Evolutionary conservation across 2,888 invertebrate genomes (phyloP), one percentile per base, ranked within the genome.

Genomic region (Petrolisthes manimaculis): DNA sequence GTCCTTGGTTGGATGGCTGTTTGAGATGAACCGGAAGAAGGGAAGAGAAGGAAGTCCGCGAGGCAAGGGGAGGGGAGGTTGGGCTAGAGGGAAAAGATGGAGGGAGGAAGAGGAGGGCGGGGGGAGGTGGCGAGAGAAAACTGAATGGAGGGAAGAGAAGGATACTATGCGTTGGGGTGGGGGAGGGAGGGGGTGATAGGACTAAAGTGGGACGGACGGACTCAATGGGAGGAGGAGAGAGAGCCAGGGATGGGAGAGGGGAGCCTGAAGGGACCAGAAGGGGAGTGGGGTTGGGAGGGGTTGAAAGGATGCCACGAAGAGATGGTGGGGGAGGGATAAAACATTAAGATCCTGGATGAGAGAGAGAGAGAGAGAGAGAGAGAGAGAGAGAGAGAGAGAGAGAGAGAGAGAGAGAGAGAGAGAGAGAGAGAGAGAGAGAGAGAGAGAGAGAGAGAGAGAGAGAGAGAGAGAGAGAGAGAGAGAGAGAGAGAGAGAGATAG

Each of bases 401-500:
- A 53, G 54, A 37, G 54, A 51, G 79, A 54, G 79, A 79, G 79
- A 18, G 54, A 54, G 4, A 18, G 55, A 79, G 79, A 54, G 55
- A 61, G 61, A 18, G 61, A 61, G 9, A 18, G 61, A 21, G 54
- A 80, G 55, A 78, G 78, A 51, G 78, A 78, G 78, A 37, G 51
- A 78, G 78, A 78, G 51, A 78, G 51, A 37, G 78, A 78, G 37
- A 78, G 51, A 78, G 75, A 9, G 81, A 81, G 81, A 81, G 81
- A 56, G 61, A 56, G 83, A 55, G 21, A 37, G 51, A 67, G 67
- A 54, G 74, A 67, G 37, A 83, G 74, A 71, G 83, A n/a, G 74
- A 37, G n/a, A 51, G 71, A 12, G 67, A 80, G 55, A 80, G 81
- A 56, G 81, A 61, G 37, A 37, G 37, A 2, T 37, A 37, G 37